Evolutionary conservation across 2,888 invertebrate species (phyloP), one percentile per base, ranked within the genome.

Genomic region (Osmoderma eremita): DNA sequence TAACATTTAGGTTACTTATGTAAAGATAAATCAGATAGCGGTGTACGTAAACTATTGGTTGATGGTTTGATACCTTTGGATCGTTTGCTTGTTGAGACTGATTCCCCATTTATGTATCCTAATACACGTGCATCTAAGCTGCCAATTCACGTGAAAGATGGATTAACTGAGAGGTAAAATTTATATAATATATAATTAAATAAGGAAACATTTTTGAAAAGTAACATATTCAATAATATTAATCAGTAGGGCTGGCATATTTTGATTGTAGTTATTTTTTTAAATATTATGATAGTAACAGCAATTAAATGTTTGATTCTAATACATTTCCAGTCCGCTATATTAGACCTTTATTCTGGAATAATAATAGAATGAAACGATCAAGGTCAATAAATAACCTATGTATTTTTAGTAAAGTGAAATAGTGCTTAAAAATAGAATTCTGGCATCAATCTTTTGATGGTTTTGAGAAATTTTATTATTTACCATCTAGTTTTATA

Each of bases 71-170:
- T 95, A 76, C 95, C 96, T 0, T 79, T 97, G 72, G 95, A 97
- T 75, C 88, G 90, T 79, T 82, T 97, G 74, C 82, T 97, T 67
- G 91, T 97, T 3, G 96, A 97, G 83, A 95, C 96, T 0, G 97
- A 97, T 83, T 92, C 96, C 0, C 97, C 97, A 1, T 97, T 95
- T 79, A 96, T 97, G 95, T 97, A 94, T 81, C 95, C 97, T 1
- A 95, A 97, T 82, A 94, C 94, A 70, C 87, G 96, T 78, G 95
- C 96, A 69, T 95, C 95, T 30, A 97, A 97, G 82, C 83, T 97
- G 78, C 94, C 96, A 49, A 84, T 90, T 75, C 91, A 93, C 78
- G 92, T 97, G 17, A 95, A 95, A 84, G 92, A 93, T 78, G 90
- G 91, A 70, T 85, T 96, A 68, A 94, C 95, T 20, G 93, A 94